Evolutionary conservation across 2,113 vertebrate species (phyloP), one percentile per base, ranked within the genome.

Genomic region (Prochilodus magdalenae): DNA sequence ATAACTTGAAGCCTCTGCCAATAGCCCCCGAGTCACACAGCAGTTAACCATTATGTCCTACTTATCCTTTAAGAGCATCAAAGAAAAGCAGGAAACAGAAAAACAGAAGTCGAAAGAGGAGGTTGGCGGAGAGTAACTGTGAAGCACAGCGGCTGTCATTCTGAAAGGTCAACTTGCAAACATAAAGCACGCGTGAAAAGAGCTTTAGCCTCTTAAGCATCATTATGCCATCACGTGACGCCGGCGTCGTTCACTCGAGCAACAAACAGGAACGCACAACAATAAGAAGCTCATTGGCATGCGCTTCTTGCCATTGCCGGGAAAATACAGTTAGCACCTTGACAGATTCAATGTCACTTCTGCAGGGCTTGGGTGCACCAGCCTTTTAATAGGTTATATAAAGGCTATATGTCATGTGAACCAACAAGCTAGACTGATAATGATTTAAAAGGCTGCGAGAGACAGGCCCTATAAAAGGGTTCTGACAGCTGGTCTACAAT

Each of bases 381-480:
- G 75, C 36, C 82, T 55, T 70, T 83, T 69, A 85, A 78, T 71
- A 36, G 12, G 82, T 84, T 89, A 86, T 66, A 88, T 83, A 89
- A 87, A 90, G 84, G 85, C 88, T 85, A 89, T 85, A 89, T 81
- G 89, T 90, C 90, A 90, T 83, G 87, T 77, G 87, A 88, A 88
- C 82, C 70, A 89, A 88, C 88, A 84, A 79, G 89, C 84, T 77
- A 63, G 84, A 88, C 89, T 89, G 91, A 91, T 92, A 91, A 91
- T 91, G 92, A 92, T 93, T 93, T 93, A 93, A 93, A 93, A 91
- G 89, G 91, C 84, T 88, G 0, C 33, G 80, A 77, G 87, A 88
- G 84, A 88, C 89, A 86, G 88, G 90, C 83, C 88, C 87, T 90
- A 89, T 91, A 89, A 89, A 87, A 92, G 92, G 85, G 86, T 89